Percentiles rank a stretch among this genome's conserved stretches.
phyloP scores from a whole-genome alignment of 2,888 invertebrate genomes.

The Bellardia bayeri region DNA sequence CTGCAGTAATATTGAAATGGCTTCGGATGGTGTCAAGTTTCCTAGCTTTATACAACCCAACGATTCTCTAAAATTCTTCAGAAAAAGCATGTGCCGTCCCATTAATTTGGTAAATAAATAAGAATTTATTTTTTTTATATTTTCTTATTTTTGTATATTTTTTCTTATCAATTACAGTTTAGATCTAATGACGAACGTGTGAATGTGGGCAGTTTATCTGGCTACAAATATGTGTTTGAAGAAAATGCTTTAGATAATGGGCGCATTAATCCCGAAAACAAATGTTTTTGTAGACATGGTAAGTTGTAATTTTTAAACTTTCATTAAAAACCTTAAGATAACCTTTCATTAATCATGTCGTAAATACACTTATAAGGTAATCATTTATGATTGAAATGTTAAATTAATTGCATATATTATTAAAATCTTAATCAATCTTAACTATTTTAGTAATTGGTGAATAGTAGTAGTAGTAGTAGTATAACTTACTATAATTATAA shows the following conservation, averaged over 20 bases:
- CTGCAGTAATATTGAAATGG: constrained; percentile 90
- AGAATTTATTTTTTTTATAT: not conserved
- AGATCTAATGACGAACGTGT: constrained; percentile 85
- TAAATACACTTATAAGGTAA: not conserved
- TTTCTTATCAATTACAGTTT: constrained; percentile 57
- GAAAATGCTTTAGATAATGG: constrained; percentile 92
- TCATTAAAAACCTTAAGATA: not conserved
- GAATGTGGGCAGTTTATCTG: constrained; percentile 87
- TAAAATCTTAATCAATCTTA: constrained; percentile 33
- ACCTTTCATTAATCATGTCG: not conserved
- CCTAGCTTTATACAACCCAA: constrained; percentile 88
- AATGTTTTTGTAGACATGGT: constrained; percentile 92
- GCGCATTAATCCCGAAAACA: constrained; percentile 88
- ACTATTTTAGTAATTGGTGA: not conserved
- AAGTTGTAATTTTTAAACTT: constrained; percentile 74
- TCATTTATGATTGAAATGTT: not conserved
- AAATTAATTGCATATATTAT: constrained; percentile 32
- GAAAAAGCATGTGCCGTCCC: constrained; percentile 94
- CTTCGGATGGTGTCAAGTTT: constrained; percentile 95
- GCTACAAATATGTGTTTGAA: constrained; percentile 90
- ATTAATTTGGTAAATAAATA: constrained; percentile 88
- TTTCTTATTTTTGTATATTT: not conserved
- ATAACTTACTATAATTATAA: constrained; percentile 18
- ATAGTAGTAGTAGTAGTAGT: not conserved
- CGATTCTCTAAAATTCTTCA: constrained; percentile 90